phyloP scores from a whole-genome alignment of 2,797 vertebrate species.

The Tenualosa ilisha region DNA sequence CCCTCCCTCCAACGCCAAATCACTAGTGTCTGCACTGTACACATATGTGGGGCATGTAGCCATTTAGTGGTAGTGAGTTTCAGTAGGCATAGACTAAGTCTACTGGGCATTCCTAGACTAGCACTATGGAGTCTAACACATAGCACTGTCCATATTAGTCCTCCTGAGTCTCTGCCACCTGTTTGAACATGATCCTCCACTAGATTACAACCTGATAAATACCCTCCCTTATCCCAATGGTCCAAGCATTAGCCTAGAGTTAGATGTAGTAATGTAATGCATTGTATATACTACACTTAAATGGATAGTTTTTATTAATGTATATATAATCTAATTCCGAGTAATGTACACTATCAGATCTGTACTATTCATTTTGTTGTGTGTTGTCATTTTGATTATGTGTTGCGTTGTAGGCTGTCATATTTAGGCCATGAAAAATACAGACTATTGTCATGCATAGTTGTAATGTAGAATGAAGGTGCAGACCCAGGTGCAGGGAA shows the following conservation, averaged over 20 bases:
- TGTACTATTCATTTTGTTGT: no score
- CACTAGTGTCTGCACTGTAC: not conserved
- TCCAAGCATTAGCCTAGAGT: not conserved
- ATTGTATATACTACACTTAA: not conserved
- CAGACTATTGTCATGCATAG: no score
- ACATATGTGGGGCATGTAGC: no score
- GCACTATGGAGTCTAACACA: no score
- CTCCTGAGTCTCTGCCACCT: not conserved
- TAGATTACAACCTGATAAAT: not conserved
- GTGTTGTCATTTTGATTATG: no score
- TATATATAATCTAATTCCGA: not conserved
- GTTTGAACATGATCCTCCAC: not conserved
- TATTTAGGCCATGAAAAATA: not conserved
- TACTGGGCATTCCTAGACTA: no score
- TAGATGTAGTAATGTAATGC: not conserved
- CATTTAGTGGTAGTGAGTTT: not conserved
- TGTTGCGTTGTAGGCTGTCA: not conserved
- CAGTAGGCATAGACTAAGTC: no score
- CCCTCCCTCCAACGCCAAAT: constrained; percentile 19
- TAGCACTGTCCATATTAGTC: not conserved
- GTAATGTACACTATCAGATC: no score
- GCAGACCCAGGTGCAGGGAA: no score
- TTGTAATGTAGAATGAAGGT: no score
- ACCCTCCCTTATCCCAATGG: not conserved
- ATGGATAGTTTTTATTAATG: not conserved